A percentile compares a stretch with the other conserved stretches of the same genome.
Conservation (phyloP, 2,797 vertebrate genomes). For the Glyptemys insculpta region DNA sequence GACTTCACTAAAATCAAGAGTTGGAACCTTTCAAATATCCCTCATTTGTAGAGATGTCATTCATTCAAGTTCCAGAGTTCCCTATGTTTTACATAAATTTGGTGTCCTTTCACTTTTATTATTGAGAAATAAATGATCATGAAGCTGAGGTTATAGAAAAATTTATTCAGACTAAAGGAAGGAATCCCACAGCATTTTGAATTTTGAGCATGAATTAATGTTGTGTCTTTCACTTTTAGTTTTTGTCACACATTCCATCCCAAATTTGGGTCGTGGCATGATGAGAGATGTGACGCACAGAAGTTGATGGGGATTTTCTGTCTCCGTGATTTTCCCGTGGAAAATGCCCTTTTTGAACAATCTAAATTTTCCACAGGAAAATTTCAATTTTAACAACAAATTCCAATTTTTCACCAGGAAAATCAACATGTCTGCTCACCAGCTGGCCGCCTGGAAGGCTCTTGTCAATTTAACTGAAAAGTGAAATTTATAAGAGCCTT, state of each 20-base stretch:
- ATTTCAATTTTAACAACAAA: not conserved
- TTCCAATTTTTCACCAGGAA: not conserved
- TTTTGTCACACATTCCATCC: not conserved
- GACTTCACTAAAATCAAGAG: not conserved
- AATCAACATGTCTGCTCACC: not conserved
- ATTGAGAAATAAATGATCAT: not conserved
- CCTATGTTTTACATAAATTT: not conserved
- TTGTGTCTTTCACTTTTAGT: not conserved
- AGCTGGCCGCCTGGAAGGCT: too few species aligned
- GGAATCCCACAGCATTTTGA: not conserved
- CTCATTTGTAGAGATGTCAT: not conserved
- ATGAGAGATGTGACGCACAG: not conserved
- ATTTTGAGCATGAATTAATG: not conserved
- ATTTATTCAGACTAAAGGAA: not conserved
- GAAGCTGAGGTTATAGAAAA: not conserved
- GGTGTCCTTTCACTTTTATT: not conserved
- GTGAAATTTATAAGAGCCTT: not conserved
- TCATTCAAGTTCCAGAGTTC: not conserved
- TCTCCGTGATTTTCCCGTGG: not conserved
- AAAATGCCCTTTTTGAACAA: not conserved
- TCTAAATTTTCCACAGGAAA: not conserved
- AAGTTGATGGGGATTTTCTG: not conserved
- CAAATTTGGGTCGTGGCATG: not conserved
- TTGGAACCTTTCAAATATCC: not conserved
- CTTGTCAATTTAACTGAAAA: not conserved